Evolutionary conservation across 2,888 invertebrate species (phyloP).

Genomic region (Tiliacea citrago): DNA sequence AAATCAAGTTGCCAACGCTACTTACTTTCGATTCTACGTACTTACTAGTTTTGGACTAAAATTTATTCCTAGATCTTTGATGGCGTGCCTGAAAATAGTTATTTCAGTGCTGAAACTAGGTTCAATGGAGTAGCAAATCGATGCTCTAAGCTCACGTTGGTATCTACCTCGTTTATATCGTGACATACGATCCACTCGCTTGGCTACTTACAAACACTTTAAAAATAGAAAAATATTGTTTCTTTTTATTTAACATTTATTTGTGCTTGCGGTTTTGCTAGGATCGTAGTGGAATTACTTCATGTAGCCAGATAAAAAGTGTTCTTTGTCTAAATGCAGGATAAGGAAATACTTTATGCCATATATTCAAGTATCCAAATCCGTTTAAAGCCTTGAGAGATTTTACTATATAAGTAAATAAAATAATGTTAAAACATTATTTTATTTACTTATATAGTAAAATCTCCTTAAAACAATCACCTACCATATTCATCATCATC

Average conservation of each 20-base stretch:
- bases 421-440: no score
- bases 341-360: not conserved
- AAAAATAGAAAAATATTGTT: constrained; percentile 17
- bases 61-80: constrained; percentile 53
- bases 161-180: constrained; percentile 60
- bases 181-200: constrained; percentile 56
- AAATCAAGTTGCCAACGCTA: constrained; percentile 2
- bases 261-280: not conserved
- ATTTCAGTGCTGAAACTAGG: constrained; percentile 65
- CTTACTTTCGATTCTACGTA: not conserved
- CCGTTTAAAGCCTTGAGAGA: not conserved
- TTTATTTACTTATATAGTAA: no score
- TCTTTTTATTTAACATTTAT: not conserved
- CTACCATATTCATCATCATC: not conserved
- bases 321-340: not conserved
- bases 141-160: constrained; percentile 65
- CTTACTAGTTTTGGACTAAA: constrained; percentile 9
- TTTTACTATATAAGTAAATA: no score
- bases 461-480: not conserved
- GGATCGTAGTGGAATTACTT: not conserved
- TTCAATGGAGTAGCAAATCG: constrained; percentile 72
- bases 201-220: constrained; percentile 22
- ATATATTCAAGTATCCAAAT: no score
- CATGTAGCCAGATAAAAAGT: not conserved
- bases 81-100: constrained; percentile 61